Evolutionary conservation across 2,113 vertebrate genomes (phyloP).

Genomic region (Entomyzon cyanotis): DNA sequence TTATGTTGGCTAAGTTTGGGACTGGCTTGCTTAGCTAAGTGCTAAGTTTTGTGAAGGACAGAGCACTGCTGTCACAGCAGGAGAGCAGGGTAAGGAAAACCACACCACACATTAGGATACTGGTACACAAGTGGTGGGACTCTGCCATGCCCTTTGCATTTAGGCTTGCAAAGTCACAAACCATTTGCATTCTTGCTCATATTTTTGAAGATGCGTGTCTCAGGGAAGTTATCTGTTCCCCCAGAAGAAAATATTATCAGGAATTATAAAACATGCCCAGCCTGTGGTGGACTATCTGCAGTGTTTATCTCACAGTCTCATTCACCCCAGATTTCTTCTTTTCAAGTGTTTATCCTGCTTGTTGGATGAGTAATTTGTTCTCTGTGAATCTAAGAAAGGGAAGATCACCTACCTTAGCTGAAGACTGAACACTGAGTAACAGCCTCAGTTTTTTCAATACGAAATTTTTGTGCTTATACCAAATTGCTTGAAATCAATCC

Average conservation of each 20-base stretch:
- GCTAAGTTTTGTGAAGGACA: neutral
- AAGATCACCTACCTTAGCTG: neutral
- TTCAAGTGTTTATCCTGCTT: neutral
- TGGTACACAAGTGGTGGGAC: neutral
- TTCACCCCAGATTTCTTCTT: neutral
- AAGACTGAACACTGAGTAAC: neutral
- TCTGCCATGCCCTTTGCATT: neutral
- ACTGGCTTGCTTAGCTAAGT: neutral
- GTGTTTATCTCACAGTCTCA: neutral
- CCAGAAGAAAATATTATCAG: neutral
- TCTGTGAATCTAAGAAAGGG: neutral
- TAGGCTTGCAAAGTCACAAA: neutral
- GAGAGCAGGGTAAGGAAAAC: neutral
- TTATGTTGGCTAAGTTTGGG: neutral
- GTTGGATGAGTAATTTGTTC: neutral
- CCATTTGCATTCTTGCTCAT: neutral
- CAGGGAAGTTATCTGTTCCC: neutral
- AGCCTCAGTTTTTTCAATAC: neutral
- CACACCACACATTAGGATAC: neutral
- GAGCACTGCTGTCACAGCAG: neutral
- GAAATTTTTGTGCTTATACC: neutral
- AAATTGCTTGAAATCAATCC: neutral
- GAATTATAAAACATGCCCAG: neutral
- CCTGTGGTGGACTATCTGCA: neutral
- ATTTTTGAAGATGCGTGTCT: neutral